Evolutionary conservation across 2,888 invertebrate genomes (phyloP), one percentile per base, ranked within the genome.

Genomic region (Branchellion lobata): DNA sequence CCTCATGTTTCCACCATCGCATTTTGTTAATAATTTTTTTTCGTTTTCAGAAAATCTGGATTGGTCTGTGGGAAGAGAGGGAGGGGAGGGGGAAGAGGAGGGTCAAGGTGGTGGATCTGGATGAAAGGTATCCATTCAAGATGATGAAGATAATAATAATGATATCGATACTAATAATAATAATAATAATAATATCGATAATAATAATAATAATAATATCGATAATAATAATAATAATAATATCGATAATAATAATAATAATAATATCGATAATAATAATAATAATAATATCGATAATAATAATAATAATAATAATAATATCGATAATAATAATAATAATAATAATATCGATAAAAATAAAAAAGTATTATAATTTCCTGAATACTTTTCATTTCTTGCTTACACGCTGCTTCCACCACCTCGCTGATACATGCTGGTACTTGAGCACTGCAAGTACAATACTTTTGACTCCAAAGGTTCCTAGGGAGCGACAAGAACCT

Each of bases 271-370:
- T 65, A 21, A 65, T 29, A 21, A 65, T 65, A 21, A 29, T 29
- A 21, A 65, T 65, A 65, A 65, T 65, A 21, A 65, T 65, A 21
- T 11, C 21, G 65, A 65, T 65, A 21, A 27, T 65, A 27, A 65
- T n/a, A 21, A 65, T 65, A 21, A 65, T 65, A 14, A 40, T 40
- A 21, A 65, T n/a, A 65, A 65, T 65, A 21, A 65, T 65, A 21
- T 11, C 21, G 65, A 65, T 65, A 21, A 65, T 65, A 29, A 29
- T 65, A 21, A 65, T 29, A 21, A 65, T 65, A 21, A 21, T 40
- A 65, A 65, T 65, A 21, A 65, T 65, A 21, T 11, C 21, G 65
- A n/a, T n/a, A n/a, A n/a, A n/a, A n/a, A n/a, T n/a, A n/a, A n/a
- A n/a, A n/a, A n/a, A n/a, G n/a, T n/a, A n/a, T n/a, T n/a, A n/a